These are phyloP conservation scores for Pseudochromis fuscus DNA, from an alignment of 2,797 vertebrate species.

Conservation along the genomic window DNA sequence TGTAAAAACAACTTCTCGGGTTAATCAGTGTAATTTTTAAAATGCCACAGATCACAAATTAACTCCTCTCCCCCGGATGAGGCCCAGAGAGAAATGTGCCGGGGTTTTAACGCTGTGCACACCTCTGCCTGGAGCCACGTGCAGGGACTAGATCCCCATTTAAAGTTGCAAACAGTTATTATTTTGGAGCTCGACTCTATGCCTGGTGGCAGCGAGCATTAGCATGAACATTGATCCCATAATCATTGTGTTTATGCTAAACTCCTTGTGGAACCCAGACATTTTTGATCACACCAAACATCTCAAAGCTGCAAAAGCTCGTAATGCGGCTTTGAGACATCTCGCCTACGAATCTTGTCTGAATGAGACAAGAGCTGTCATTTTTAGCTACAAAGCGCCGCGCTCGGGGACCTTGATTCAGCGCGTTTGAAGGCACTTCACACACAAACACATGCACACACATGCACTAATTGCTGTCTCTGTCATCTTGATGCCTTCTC, in stretches of 20 bases:
- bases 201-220: slow-evolving; percentile 50
- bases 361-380: slow-evolving; percentile 71
- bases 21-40: slow-evolving; percentile 42
- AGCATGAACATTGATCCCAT: slow-evolving; percentile 57
- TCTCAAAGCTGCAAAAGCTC: slow-evolving; percentile 51
- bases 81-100: slow-evolving; percentile 8
- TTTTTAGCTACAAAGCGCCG: slow-evolving; percentile 62
- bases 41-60: slow-evolving; percentile 38
- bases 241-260: slow-evolving; percentile 69
- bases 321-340: slow-evolving; percentile 52
- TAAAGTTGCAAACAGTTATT: slow-evolving; percentile 38
- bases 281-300: slow-evolving; percentile 66
- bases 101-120: not conserved
- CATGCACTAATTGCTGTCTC: slow-evolving; percentile 62
- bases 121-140: slow-evolving; percentile 13
- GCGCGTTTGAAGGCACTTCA: slow-evolving; percentile 47
- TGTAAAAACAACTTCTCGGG: not conserved
- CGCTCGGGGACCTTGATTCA: slow-evolving; percentile 55
- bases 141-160: slow-evolving; percentile 14
- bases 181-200: slow-evolving; percentile 49
- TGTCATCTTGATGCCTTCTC: slow-evolving; percentile 49
- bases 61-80: slow-evolving; percentile 18
- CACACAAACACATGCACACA: slow-evolving; percentile 29
- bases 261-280: slow-evolving; percentile 54
- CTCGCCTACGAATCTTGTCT: slow-evolving; percentile 65